These are phyloP conservation scores for Parazoanthus darwini DNA, from an alignment of 92 coral and sea anemone genomes.

Conservation along the genomic window DNA sequence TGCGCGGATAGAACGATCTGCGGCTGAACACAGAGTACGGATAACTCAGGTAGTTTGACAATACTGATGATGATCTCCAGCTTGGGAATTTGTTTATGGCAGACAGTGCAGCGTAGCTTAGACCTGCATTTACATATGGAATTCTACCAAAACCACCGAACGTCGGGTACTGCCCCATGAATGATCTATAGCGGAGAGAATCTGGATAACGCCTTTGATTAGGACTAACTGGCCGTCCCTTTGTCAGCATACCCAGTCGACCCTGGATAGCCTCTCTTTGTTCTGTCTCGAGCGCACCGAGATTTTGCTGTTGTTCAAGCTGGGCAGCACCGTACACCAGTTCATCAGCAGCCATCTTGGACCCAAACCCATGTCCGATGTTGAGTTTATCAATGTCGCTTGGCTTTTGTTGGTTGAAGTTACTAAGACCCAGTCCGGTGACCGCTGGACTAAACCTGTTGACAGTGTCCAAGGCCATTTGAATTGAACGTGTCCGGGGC, in stretches of 20 bases:
- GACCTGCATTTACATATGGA: background rate
- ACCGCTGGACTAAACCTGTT: background rate
- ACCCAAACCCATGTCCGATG: constrained; percentile 10
- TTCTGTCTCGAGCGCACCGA: constrained; percentile 18
- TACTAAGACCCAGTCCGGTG: background rate
- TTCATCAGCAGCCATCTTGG: constrained; percentile 20
- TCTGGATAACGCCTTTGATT: background rate
- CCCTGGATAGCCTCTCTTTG: constrained; percentile 16
- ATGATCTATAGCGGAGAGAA: background rate
- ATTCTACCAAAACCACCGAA: background rate
- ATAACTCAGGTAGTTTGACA: constrained; percentile 4
- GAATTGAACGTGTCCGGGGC: background rate
- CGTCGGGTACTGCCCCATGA: background rate
- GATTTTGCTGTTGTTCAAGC: constrained; percentile 20
- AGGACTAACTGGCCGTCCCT: background rate
- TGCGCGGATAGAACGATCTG: constrained; percentile 1
- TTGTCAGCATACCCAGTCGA: background rate
- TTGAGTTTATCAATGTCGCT: background rate
- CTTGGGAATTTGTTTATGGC: background rate
- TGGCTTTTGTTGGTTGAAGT: background rate
- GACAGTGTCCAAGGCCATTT: background rate
- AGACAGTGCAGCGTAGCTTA: background rate
- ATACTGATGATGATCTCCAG: background rate
- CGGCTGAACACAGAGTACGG: constrained; percentile 8
- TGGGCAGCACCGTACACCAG: constrained; percentile 13